These are phyloP conservation scores for Catocala sponsa DNA, from an alignment of 2,888 invertebrate species.

Conservation along the genomic window DNA sequence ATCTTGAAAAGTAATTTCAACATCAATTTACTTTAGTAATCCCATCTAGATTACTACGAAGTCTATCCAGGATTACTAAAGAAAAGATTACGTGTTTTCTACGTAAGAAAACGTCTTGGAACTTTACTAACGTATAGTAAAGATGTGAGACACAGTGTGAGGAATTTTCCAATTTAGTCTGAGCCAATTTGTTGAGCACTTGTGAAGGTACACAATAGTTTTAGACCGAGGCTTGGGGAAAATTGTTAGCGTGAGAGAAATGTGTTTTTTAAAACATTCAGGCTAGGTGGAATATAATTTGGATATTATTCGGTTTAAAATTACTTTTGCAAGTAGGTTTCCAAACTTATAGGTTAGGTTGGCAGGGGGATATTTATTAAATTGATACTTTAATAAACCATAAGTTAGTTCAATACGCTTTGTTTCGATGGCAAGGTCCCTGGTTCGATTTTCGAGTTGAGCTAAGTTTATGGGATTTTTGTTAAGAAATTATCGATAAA, in stretches of 20 bases:
- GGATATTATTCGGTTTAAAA: no score
- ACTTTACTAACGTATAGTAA: constrained; percentile 15
- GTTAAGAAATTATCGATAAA: no score
- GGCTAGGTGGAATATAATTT: no score
- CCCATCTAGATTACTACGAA: neutral
- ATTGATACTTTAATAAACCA: no score
- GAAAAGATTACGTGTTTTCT: neutral
- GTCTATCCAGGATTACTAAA: no score
- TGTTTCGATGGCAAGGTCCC: no score
- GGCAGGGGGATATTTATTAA: no score
- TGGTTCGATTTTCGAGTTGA: no score
- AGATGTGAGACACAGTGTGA: constrained; percentile 11
- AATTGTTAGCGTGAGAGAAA: constrained; percentile 8
- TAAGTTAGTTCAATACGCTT: no score
- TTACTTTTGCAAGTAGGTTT: no score
- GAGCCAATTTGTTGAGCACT: constrained; percentile 23
- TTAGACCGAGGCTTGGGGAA: constrained; percentile 10
- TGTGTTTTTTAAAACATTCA: neutral
- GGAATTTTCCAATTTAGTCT: constrained; percentile 44
- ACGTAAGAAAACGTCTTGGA: neutral
- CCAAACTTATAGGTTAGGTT: no score
- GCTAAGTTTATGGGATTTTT: no score
- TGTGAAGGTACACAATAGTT: constrained; percentile 15
- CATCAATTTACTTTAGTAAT: neutral
- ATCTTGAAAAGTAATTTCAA: neutral